phyloP scores from a whole-genome alignment of 1,140 invertebrate genomes.

The Hydropsyche tenuis region DNA sequence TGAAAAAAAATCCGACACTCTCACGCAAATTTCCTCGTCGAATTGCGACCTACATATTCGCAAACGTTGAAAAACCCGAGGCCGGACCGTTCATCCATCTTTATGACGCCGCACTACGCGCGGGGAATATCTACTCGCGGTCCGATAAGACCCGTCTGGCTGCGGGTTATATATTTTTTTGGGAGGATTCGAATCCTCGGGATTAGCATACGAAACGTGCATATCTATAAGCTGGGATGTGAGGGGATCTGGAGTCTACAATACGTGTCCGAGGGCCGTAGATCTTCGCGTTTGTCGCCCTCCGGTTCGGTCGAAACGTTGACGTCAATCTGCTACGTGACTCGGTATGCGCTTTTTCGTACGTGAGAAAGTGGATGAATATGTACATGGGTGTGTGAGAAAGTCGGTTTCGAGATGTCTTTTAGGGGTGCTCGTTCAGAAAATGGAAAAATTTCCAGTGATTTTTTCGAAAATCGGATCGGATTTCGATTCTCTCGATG shows the following conservation, averaged over 20 bases:
- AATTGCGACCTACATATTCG: neutral
- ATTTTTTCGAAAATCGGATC: too few relatives aligned
- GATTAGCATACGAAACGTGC: slow-evolving; percentile 24
- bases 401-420: too few relatives aligned
- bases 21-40: neutral
- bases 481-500: too few relatives aligned
- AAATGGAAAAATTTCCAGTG: too few relatives aligned
- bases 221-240: too few relatives aligned
- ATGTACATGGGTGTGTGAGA: too few relatives aligned
- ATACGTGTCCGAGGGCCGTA: neutral
- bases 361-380: too few relatives aligned
- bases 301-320: neutral
- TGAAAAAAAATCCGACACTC: slow-evolving; percentile 5
- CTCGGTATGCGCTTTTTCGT: too few relatives aligned
- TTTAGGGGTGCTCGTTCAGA: too few relatives aligned
- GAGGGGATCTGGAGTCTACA: neutral
- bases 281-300: too few relatives aligned
- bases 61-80: neutral
- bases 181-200: neutral
- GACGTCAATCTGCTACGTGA: slow-evolving; percentile 1
- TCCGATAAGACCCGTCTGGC: neutral
- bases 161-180: neutral
- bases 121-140: neutral
- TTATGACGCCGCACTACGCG: slow-evolving; percentile 27
- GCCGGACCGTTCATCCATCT: slow-evolving; percentile 34